A percentile compares a stretch with the other conserved stretches of the same genome.
These are phyloP conservation scores for Sapajus apella DNA, from an alignment of 2,113 vertebrate genomes.

Conservation along the genomic window DNA sequence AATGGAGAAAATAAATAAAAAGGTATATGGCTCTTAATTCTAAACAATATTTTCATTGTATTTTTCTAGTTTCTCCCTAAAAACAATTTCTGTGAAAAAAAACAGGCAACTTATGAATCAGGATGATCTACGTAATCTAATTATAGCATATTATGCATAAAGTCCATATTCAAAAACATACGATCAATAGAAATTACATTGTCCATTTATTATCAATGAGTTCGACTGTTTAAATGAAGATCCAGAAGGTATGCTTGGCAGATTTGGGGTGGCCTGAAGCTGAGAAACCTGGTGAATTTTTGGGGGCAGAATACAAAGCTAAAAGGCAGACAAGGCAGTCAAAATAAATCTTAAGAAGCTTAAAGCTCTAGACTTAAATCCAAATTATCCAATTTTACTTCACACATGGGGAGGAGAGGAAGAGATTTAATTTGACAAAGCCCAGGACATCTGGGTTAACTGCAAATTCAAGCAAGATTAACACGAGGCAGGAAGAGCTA, in stretches of 20 bases:
- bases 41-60: neutral
- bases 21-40: neutral
- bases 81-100: neutral
- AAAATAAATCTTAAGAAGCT: neutral
- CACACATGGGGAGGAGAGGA: neutral
- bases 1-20: neutral
- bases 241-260: neutral
- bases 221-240: neutral
- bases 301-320: neutral
- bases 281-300: neutral
- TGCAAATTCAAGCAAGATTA: neutral
- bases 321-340: neutral
- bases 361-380: neutral
- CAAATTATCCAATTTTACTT: neutral
- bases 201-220: neutral
- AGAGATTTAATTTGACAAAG: neutral
- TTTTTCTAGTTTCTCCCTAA: conserved; percentile 13
- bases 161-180: neutral
- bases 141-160: neutral
- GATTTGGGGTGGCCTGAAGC: neutral
- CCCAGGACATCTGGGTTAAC: neutral
- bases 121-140: neutral
- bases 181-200: neutral
- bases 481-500: neutral
- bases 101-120: neutral